Conservation (phyloP, 2,113 vertebrate species). For the Rhizomys pruinosus region DNA sequence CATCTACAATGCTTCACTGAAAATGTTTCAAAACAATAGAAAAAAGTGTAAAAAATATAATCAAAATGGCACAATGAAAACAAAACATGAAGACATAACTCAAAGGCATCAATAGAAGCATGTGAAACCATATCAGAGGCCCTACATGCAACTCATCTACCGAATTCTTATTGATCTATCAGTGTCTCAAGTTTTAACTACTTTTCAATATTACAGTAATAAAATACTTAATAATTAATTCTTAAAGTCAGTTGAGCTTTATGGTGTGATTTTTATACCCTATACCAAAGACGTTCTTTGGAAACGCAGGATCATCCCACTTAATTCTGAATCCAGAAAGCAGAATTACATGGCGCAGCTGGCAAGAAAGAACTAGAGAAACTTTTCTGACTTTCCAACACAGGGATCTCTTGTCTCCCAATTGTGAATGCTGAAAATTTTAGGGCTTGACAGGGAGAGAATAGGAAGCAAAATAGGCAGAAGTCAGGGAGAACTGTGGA, state of each 20-base stretch:
- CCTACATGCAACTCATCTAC: neutral
- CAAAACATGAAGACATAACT: neutral
- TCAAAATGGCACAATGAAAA: neutral
- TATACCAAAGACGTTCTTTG: neutral
- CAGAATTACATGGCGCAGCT: neutral
- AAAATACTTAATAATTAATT: neutral
- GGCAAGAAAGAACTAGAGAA: neutral
- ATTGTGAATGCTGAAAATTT: neutral
- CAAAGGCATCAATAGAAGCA: neutral
- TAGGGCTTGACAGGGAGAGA: neutral
- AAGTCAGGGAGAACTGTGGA: neutral
- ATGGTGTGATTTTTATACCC: neutral
- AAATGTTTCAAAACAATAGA: slow-evolving; percentile 23
- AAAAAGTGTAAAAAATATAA: neutral
- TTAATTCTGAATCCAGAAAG: neutral
- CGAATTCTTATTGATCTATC: neutral
- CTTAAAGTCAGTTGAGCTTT: neutral
- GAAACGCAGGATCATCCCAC: neutral
- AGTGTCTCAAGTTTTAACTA: neutral
- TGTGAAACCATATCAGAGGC: neutral
- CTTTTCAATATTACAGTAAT: neutral
- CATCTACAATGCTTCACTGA: slow-evolving; percentile 25
- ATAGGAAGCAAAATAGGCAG: neutral
- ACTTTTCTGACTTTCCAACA: neutral
- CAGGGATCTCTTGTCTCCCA: neutral